Base-by-base conservation (phyloP, 2,797 vertebrate species). In the Smutsia temminckii region DNA sequence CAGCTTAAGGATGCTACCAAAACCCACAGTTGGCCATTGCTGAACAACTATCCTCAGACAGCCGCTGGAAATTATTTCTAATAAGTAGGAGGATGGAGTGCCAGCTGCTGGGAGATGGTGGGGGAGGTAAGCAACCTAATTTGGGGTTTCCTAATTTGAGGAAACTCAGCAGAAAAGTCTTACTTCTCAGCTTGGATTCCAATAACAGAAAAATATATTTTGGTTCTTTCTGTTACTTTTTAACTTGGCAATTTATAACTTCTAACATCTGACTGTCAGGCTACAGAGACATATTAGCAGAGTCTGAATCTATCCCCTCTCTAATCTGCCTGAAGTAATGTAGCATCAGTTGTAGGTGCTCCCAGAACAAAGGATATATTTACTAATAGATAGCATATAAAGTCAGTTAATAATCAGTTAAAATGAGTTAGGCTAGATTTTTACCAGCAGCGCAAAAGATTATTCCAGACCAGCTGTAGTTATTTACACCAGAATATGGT, bases 61-160 rank as follows among this genome's bases (percentile, higher is more conserved):
- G 92, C 93, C 95, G 81, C 94, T 94, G 63, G 71, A 91, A 95
- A 84, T 68, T 90, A 92, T 89, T 92, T 94, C 92, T 95, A 93
- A 85, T 93, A 92, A 94, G 61, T 86, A 79, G 88, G 88, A 89
- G 85, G 92, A 3, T 21, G 37, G 83, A 55, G 88, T 51, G 3
- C 51, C 85, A 95, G 90, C 68, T 92, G 74, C 84, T 59, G 55
- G 40, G 53, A 85, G 42, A 64, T 5, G 14, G 8, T 17, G 14
- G 68, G 80, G 46, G 74, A 91, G 17, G 57, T 23, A 20, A 91
- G 77, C 68, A 91, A 17, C 68, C 69, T 86, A 81, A 93, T 91
- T 64, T 85, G 9, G 32, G 69, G 69, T 34, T 66, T 46, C 46
- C 46, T 46, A 46, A 46, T 46, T 46, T 46, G 46, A 66, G 61